phyloP scores from a whole-genome alignment of 2,797 vertebrate genomes.

The Pangasius macronema region DNA sequence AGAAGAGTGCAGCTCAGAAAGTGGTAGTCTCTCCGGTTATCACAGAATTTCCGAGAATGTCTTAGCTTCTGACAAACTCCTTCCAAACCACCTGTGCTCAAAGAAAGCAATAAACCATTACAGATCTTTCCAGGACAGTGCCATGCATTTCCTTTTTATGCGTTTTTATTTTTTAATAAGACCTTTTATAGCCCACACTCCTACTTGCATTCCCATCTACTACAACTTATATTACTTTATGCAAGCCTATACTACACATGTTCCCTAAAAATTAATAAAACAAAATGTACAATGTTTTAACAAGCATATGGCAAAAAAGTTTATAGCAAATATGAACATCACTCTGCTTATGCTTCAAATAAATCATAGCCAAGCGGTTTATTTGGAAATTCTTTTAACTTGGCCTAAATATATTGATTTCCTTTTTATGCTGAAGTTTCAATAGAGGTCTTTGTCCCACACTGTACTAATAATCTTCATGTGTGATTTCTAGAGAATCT shows the following conservation, averaged over 20 bases:
- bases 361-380: background rate
- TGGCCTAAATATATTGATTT: slow-evolving; percentile 8
- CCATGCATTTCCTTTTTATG: background rate
- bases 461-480: slow-evolving; percentile 60
- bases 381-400: background rate
- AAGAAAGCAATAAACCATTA: slow-evolving; percentile 32
- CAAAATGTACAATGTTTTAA: background rate
- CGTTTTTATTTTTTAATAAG: background rate
- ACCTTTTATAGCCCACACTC: background rate
- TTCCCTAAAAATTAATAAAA: background rate
- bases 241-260: background rate
- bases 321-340: background rate
- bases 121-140: background rate
- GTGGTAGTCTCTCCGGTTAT: slow-evolving; percentile 23
- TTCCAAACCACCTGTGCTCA: slow-evolving; percentile 42
- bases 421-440: slow-evolving; percentile 60
- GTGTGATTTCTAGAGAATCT: slow-evolving; percentile 56
- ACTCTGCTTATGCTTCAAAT: background rate
- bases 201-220: background rate
- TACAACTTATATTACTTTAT: background rate
- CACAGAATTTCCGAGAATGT: background rate
- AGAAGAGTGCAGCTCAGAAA: slow-evolving; percentile 15
- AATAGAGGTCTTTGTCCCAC: slow-evolving; percentile 64
- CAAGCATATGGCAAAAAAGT: background rate
- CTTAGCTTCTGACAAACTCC: background rate